A percentile compares a stretch with the other conserved stretches of the same genome.
phyloP scores from a whole-genome alignment of 2,888 invertebrate genomes.

The Keiferia lycopersicella region DNA sequence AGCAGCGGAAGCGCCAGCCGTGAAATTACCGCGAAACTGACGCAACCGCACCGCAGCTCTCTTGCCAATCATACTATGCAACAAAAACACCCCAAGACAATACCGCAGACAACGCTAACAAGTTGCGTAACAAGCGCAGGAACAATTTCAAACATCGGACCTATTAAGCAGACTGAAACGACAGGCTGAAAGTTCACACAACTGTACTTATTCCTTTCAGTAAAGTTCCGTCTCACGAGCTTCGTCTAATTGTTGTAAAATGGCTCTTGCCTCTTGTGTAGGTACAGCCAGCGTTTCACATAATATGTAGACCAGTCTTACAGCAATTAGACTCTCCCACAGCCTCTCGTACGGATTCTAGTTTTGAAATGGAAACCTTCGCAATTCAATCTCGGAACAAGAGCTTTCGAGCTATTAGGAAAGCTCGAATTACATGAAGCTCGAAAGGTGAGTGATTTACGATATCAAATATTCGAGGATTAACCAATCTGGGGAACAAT shows the following conservation, averaged over 20 bases:
- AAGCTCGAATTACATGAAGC: neutral
- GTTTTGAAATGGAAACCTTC: conserved; percentile 15
- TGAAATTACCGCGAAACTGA: conserved; percentile 77
- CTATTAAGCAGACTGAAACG: neutral
- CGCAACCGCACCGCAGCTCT: conserved; percentile 50
- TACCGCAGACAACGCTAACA: conserved; percentile 10
- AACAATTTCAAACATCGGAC: conserved; percentile 4
- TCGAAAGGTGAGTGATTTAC: conserved; percentile 31
- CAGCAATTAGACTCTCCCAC: conserved; percentile 62
- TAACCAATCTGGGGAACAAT: conserved; percentile 70
- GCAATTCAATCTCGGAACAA: conserved; percentile 10
- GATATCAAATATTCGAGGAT: conserved; percentile 52
- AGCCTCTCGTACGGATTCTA: conserved; percentile 26
- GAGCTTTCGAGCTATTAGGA: conserved; percentile 7
- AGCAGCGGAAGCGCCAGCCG: conserved; percentile 63
- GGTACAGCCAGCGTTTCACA: conserved; percentile 51
- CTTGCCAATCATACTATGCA: conserved; percentile 31
- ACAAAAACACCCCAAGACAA: conserved; percentile 20
- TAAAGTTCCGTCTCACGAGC: neutral
- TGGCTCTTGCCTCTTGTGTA: conserved; percentile 45
- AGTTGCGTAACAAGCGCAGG: conserved; percentile 3
- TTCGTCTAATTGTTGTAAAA: conserved; percentile 39
- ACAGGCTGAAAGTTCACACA: conserved; percentile 1
- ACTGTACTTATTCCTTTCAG: neutral
- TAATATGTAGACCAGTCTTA: conserved; percentile 43